These are phyloP conservation scores for Diaperis boleti DNA, from an alignment of 2,888 invertebrate genomes.

Conservation along the genomic window DNA sequence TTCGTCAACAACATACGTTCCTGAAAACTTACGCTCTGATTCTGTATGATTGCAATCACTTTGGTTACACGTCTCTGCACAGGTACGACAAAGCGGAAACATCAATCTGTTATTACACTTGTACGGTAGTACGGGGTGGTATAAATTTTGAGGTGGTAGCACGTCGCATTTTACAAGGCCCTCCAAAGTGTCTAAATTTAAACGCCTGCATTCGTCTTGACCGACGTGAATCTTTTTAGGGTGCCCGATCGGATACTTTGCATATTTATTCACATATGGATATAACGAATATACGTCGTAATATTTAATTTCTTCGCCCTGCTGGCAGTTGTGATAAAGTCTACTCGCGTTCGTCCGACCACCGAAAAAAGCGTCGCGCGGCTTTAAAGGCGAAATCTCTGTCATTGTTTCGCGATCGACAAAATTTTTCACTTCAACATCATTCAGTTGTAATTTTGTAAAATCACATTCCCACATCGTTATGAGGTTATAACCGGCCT, in stretches of 20 bases:
- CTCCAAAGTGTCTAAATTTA: too few relatives aligned
- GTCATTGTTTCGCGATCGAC: not conserved
- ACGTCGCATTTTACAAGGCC: too few relatives aligned
- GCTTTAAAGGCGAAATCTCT: slow-evolving; percentile 39
- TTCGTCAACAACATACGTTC: slow-evolving; percentile 60
- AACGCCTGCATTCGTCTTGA: too few relatives aligned
- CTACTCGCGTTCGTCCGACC: slow-evolving; percentile 50
- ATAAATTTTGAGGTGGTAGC: too few relatives aligned
- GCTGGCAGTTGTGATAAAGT: slow-evolving; percentile 45
- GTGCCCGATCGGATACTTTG: too few relatives aligned
- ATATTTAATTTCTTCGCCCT: slow-evolving; percentile 51
- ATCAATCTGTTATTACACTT: slow-evolving; percentile 51
- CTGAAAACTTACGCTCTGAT: slow-evolving; percentile 35
- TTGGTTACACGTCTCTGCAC: slow-evolving; percentile 50
- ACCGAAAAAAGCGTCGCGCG: slow-evolving; percentile 52
- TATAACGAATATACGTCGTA: slow-evolving; percentile 54
- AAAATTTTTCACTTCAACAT: slow-evolving; percentile 6
- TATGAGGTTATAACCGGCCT: slow-evolving; percentile 32
- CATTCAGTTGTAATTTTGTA: slow-evolving; percentile 13
- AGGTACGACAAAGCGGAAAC: slow-evolving; percentile 59
- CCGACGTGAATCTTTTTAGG: too few relatives aligned
- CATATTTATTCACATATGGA: slow-evolving; percentile 53
- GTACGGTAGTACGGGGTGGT: slow-evolving; percentile 34
- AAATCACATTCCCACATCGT: too few relatives aligned
- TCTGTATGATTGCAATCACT: slow-evolving; percentile 51